Percentiles rank a stretch among this genome's conserved stretches.
Conservation (phyloP, 2,113 vertebrate genomes). For the Polyodon spathula region DNA sequence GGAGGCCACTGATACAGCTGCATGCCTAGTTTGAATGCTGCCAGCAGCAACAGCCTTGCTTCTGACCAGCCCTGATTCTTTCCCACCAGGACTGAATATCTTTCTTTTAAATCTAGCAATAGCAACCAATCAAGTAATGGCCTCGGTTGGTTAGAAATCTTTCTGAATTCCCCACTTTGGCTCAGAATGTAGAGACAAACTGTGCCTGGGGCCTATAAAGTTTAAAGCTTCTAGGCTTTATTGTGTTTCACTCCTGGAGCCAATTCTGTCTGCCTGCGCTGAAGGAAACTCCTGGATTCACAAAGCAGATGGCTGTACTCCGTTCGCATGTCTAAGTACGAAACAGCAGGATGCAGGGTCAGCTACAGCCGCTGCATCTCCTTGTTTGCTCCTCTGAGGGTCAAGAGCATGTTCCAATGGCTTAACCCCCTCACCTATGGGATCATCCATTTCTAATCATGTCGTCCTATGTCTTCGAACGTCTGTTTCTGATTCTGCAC, state of each 20-base stretch:
- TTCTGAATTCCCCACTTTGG: slow-evolving; percentile 4
- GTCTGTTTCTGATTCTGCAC: not conserved
- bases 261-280: slow-evolving; percentile 1
- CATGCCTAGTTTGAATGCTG: slow-evolving; percentile 22
- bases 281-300: slow-evolving; percentile 11
- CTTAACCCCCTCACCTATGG: not conserved
- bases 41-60: slow-evolving; percentile 39
- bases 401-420: not conserved
- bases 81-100: not conserved
- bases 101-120: not conserved
- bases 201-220: not conserved
- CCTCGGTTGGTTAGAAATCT: slow-evolving; percentile 7
- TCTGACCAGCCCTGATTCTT: slow-evolving; percentile 35
- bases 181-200: not conserved
- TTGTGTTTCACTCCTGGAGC: slow-evolving; percentile 1
- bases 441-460: not conserved
- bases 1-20: slow-evolving; percentile 49
- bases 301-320: slow-evolving; percentile 4
- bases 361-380: not conserved
- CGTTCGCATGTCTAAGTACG: not conserved
- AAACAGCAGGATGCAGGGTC: not conserved
- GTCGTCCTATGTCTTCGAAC: not conserved
- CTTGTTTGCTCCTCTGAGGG: not conserved
- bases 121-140: slow-evolving; percentile 7
- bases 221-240: not conserved